A percentile compares a stretch with the other conserved stretches of the same genome.
These are phyloP conservation scores for Adelphocoris suturalis DNA, from an alignment of 2,888 invertebrate genomes.

Conservation along the genomic window DNA sequence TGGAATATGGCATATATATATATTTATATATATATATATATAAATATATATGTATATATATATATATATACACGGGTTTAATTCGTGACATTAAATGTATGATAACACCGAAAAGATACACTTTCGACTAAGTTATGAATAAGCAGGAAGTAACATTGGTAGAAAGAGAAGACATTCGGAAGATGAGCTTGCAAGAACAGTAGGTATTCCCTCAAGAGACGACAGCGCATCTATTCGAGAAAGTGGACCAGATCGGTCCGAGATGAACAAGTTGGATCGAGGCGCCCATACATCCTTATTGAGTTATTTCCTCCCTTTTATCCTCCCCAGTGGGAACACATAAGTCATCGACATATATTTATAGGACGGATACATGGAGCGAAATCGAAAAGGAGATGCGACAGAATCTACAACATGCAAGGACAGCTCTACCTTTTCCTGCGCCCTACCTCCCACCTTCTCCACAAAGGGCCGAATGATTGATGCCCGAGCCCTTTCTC, in stretches of 20 bases:
- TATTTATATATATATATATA: no score
- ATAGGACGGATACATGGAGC: constrained; percentile 37
- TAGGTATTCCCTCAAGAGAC: not conserved
- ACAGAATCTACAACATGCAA: constrained; percentile 40
- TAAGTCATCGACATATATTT: constrained; percentile 49
- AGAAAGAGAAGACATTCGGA: not conserved
- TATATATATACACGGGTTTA: no score
- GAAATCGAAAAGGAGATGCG: constrained; percentile 51
- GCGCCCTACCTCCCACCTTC: constrained; percentile 11
- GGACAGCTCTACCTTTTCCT: constrained; percentile 46
- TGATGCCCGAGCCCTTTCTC: constrained; percentile 65
- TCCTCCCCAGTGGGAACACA: constrained; percentile 12
- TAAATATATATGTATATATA: no score
- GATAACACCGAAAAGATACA: no score
- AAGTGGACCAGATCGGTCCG: constrained; percentile 17
- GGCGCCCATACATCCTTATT: constrained; percentile 35
- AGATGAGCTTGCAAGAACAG: not conserved
- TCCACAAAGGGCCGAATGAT: constrained; percentile 57
- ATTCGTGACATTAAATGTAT: no score
- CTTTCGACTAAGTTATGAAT: not conserved
- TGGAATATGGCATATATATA: no score
- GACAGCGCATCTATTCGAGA: constrained; percentile 1
- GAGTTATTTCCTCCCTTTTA: constrained; percentile 45
- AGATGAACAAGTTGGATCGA: constrained; percentile 47
- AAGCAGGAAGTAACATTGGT: not conserved